Percentiles rank a stretch among this genome's conserved stretches.
Conservation (phyloP, 1,140 invertebrate genomes). For the Bombyx mandarina region DNA sequence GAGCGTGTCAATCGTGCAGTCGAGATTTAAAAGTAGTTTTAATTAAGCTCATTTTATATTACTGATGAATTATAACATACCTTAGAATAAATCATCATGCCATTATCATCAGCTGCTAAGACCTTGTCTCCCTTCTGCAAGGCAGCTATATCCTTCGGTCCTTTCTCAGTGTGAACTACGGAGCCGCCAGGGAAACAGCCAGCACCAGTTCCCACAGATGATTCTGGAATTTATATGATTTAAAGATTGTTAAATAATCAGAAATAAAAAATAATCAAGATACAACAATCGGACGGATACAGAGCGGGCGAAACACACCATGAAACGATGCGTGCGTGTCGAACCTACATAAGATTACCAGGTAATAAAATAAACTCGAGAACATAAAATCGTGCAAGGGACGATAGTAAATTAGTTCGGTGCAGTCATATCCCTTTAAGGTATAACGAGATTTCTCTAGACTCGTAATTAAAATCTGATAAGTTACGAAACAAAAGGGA, state of each 20-base stretch:
- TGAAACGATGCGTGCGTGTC: not conserved
- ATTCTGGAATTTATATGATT: constrained; percentile 77
- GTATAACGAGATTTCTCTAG: constrained; percentile 63
- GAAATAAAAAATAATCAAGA: no score
- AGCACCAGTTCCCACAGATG: constrained; percentile 77
- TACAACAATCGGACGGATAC: no score
- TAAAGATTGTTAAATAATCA: no score
- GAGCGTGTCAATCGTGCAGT: no score
- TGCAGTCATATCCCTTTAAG: constrained; percentile 59
- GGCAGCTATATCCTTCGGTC: constrained; percentile 72
- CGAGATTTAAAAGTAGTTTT: no score
- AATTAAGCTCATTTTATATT: no score
- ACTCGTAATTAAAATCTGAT: constrained; percentile 68
- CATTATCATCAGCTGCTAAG: constrained; percentile 79
- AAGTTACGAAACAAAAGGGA: constrained; percentile 65
- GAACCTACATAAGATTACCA: constrained; percentile 3
- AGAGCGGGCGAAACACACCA: no score
- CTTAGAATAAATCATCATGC: constrained; percentile 83
- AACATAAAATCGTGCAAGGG: constrained; percentile 45
- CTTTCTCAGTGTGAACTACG: constrained; percentile 72
- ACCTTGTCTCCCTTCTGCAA: constrained; percentile 86
- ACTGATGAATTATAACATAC: constrained; percentile 36
- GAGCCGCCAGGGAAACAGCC: constrained; percentile 84
- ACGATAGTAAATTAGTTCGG: constrained; percentile 47
- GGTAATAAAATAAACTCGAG: constrained; percentile 44